Percentiles rank a stretch among this genome's conserved stretches.
These are phyloP conservation scores for Andrena chrysosceles DNA, from an alignment of 2,888 invertebrate species.

Conservation along the genomic window DNA sequence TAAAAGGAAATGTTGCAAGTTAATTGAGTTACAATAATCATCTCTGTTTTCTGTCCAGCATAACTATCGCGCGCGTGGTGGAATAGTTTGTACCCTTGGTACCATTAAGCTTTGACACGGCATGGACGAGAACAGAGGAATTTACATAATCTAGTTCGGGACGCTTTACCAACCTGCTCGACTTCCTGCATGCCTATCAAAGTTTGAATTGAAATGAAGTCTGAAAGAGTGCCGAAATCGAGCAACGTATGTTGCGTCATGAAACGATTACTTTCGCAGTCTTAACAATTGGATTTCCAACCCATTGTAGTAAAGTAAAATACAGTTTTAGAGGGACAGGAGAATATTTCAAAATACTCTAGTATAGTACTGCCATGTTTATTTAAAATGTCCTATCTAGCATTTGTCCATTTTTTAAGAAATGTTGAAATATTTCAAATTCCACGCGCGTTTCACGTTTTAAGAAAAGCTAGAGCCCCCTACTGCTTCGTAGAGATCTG, in stretches of 20 bases:
- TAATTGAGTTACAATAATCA: constrained; percentile 5
- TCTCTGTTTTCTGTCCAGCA: neutral
- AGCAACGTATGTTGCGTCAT: neutral
- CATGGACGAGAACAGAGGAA: constrained; percentile 15
- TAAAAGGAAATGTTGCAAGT: neutral
- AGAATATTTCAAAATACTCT: no score
- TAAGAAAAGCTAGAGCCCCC: no score
- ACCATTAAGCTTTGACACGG: constrained; percentile 30
- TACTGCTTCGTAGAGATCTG: no score
- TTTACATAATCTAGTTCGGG: constrained; percentile 53
- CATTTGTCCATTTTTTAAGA: no score
- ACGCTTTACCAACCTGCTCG: constrained; percentile 29
- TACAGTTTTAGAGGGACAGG: no score
- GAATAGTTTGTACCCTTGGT: constrained; percentile 16
- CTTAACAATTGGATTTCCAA: no score
- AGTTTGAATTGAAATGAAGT: neutral
- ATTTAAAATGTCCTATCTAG: no score
- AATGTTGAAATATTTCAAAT: no score
- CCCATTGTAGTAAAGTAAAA: no score
- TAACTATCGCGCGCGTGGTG: constrained; percentile 11
- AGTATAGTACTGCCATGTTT: no score
- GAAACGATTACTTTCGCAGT: no score
- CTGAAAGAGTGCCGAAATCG: neutral
- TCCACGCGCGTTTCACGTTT: no score
- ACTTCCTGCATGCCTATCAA: constrained; percentile 25